These are phyloP conservation scores for Rhyacophila brunnea DNA, from an alignment of 1,140 invertebrate species.

Conservation along the genomic window DNA sequence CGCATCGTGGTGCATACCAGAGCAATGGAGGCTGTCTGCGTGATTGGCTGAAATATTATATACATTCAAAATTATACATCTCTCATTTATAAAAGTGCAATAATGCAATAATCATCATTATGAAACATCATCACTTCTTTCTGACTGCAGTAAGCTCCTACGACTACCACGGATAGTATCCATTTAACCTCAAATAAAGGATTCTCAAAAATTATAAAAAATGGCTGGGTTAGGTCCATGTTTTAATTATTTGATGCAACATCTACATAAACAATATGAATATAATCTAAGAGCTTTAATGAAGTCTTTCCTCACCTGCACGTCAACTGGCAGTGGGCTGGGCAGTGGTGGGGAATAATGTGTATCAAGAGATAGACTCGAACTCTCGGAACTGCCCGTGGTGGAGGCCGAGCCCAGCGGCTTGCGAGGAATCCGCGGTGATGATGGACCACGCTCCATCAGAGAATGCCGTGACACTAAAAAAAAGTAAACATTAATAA, in stretches of 20 bases:
- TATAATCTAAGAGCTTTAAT: no score
- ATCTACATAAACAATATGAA: no score
- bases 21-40: slow-evolving; percentile 58
- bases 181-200: no score
- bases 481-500: slow-evolving; percentile 8
- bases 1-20: slow-evolving; percentile 92
- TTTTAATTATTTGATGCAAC: no score
- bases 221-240: no score
- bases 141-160: no score
- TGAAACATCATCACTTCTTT: no score
- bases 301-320: slow-evolving; percentile 39
- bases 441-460: slow-evolving; percentile 45
- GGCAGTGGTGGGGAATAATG: slow-evolving; percentile 37
- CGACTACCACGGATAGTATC: no score
- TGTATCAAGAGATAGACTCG: slow-evolving; percentile 52
- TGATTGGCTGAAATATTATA: slow-evolving; percentile 26
- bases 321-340: slow-evolving; percentile 38
- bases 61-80: no score
- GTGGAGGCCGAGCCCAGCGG: slow-evolving; percentile 52
- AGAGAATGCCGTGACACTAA: slow-evolving; percentile 50
- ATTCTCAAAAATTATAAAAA: no score
- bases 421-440: slow-evolving; percentile 47
- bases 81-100: no score
- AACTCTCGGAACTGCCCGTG: slow-evolving; percentile 47
- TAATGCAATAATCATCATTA: no score